A percentile compares a stretch with the other conserved stretches of the same genome.
These are phyloP conservation scores for Danio rerio DNA, from an alignment of 2,113 vertebrate genomes.

Conservation along the genomic window DNA sequence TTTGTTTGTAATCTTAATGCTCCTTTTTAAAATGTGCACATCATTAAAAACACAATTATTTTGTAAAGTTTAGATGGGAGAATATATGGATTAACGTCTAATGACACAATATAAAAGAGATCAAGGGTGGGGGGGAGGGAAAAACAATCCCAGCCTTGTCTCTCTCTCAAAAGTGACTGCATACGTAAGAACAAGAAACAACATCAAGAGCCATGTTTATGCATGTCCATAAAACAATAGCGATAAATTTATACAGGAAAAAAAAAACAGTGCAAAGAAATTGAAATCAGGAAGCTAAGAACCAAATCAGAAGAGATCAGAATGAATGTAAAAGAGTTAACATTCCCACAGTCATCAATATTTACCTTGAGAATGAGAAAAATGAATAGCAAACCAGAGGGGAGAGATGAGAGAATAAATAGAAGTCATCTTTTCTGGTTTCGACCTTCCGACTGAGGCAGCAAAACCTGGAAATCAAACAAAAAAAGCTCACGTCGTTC, in stretches of 20 bases:
- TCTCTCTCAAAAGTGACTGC: slow-evolving; percentile 26
- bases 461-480: slow-evolving; percentile 28
- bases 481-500: slow-evolving; percentile 11
- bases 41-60: slow-evolving; percentile 54
- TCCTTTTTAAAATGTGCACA: slow-evolving; percentile 64
- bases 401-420: slow-evolving; percentile 18
- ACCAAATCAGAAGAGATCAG: slow-evolving; percentile 30
- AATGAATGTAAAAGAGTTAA: slow-evolving; percentile 57
- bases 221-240: slow-evolving; percentile 51
- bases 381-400: slow-evolving; percentile 22
- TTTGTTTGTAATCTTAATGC: slow-evolving; percentile 57
- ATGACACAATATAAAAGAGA: slow-evolving; percentile 42
- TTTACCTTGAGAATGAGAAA: slow-evolving; percentile 50
- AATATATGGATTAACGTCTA: slow-evolving; percentile 44
- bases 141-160: background rate
- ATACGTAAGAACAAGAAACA: slow-evolving; percentile 38
- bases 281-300: slow-evolving; percentile 35
- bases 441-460: slow-evolving; percentile 24
- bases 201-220: slow-evolving; percentile 29
- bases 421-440: slow-evolving; percentile 34
- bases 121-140: background rate
- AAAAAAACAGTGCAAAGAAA: slow-evolving; percentile 51
- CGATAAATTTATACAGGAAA: slow-evolving; percentile 60
- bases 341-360: slow-evolving; percentile 57
- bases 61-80: slow-evolving; percentile 51